Evolutionary conservation across 2,888 invertebrate genomes (phyloP).

Genomic region (Ctena decussata): DNA sequence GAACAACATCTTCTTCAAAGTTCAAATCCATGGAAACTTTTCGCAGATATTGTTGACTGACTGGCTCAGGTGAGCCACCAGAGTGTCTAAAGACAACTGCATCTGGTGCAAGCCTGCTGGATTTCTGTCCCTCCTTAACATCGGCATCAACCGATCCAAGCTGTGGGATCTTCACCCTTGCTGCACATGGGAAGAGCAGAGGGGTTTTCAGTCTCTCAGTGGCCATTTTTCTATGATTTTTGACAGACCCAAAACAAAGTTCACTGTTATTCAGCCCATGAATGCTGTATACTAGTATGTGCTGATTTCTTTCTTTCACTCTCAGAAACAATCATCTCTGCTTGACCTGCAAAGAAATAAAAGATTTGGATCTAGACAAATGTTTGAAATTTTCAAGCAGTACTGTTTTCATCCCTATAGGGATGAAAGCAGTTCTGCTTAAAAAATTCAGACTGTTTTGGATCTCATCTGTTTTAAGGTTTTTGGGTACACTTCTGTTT

Average conservation of each 20-base stretch:
- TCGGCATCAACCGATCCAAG: constrained; percentile 78
- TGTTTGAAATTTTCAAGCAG: no score
- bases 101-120: constrained; percentile 60
- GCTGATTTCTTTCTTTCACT: neutral
- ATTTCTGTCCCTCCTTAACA: constrained; percentile 58
- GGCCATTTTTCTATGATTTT: constrained; percentile 1
- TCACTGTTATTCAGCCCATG: neutral
- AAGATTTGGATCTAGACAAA: no score
- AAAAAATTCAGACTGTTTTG: no score
- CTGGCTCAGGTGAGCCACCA: constrained; percentile 60
- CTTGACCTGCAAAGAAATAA: neutral
- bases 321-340: neutral
- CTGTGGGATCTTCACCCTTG: constrained; percentile 81
- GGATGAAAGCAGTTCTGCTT: no score
- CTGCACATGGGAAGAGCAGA: constrained; percentile 81
- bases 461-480: no score
- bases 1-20: constrained; percentile 85
- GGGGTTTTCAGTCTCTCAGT: constrained; percentile 69
- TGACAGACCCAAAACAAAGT: neutral
- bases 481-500: no score
- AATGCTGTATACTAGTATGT: no score
- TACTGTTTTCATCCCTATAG: no score
- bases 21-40: constrained; percentile 81
- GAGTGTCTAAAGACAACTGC: constrained; percentile 64
- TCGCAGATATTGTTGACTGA: constrained; percentile 76